Evolutionary conservation across 35 echinoderm and acorn worm species (phyloP), one percentile per base, ranked within the genome.

Genomic region (Lytechinus variegatus): DNA sequence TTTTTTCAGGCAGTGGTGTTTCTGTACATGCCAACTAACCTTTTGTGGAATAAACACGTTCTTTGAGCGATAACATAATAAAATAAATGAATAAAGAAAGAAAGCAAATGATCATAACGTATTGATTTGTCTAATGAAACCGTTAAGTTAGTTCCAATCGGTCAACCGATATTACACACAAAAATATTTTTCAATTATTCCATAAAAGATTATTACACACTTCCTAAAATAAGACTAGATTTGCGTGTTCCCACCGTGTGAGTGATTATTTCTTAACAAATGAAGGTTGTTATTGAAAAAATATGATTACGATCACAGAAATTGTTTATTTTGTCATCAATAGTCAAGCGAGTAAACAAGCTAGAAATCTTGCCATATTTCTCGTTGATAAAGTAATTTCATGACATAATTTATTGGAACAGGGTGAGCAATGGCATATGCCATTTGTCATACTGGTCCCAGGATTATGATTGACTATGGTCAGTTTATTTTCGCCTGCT

Each of bases 231-330:
- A n/a, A 79, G 66, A 79, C 66, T 24, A 79, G 16, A n/a, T n/a
- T 79, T n/a, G 66, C 66, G 66, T 79, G 66, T 79, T 79, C 19
- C 66, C n/a, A 79, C 66, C 66, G 66, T 79, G 66, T 79, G 66
- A 79, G 66, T n/a, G 66, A 79, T 79, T 79, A 79, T 79, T n/a
- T 24, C 24, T n/a, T 24, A 79, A 79, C 66, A 79, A 79, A 79
- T 24, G 66, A 79, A 79, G 66, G 66, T 79, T 79, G 66, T 79
- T 79, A 24, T 79, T 79, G 66, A 79, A 79, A 24, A 79, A 79
- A 79, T 79, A 79, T 79, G 66, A 79, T 79, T 79, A 79, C 66
- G 66, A 79, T 79, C 66, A 79, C 19, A n/a, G 14, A 60, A 79
- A 79, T n/a, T 79, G 66, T 71, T 79, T 16, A 79, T 79, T 79